These are phyloP conservation scores for Tholera decimalis DNA, from an alignment of 2,888 invertebrate species.

Conservation along the genomic window DNA sequence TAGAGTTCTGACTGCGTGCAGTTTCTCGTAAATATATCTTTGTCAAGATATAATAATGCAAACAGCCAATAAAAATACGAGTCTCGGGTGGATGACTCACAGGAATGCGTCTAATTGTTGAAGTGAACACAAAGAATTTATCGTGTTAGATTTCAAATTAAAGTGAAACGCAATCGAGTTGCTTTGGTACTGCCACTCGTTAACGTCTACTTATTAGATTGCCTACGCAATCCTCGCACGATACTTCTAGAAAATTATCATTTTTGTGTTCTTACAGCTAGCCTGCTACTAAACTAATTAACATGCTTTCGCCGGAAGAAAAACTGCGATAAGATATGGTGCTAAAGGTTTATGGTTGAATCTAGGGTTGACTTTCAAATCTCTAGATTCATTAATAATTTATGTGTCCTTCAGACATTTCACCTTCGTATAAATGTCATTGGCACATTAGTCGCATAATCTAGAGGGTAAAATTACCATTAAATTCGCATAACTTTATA, in stretches of 20 bases:
- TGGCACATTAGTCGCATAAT: slow-evolving; percentile 21
- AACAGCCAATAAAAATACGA: slow-evolving; percentile 87
- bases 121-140: slow-evolving; percentile 81
- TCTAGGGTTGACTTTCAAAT: slow-evolving; percentile 10
- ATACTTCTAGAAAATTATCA: slow-evolving; percentile 58
- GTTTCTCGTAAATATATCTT: slow-evolving; percentile 76
- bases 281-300: not conserved
- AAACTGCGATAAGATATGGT: slow-evolving; percentile 10
- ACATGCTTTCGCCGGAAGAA: not conserved
- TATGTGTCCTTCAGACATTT: slow-evolving; percentile 39
- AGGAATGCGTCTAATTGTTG: slow-evolving; percentile 88
- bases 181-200: slow-evolving; percentile 61
- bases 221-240: slow-evolving; percentile 56
- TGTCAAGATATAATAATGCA: slow-evolving; percentile 81
- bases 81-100: slow-evolving; percentile 88
- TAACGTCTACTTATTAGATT: slow-evolving; percentile 52
- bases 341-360: not conserved
- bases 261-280: slow-evolving; percentile 31
- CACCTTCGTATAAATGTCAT: slow-evolving; percentile 25
- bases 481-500: slow-evolving; percentile 31
- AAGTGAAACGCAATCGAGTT: slow-evolving; percentile 78
- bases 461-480: slow-evolving; percentile 22
- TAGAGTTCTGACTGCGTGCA: slow-evolving; percentile 74
- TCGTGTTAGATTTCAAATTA: slow-evolving; percentile 85
- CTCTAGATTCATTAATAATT: slow-evolving; percentile 17